These are phyloP conservation scores for Aphelocoma californica DNA, from an alignment of 2,797 vertebrate species.

Conservation along the genomic window DNA sequence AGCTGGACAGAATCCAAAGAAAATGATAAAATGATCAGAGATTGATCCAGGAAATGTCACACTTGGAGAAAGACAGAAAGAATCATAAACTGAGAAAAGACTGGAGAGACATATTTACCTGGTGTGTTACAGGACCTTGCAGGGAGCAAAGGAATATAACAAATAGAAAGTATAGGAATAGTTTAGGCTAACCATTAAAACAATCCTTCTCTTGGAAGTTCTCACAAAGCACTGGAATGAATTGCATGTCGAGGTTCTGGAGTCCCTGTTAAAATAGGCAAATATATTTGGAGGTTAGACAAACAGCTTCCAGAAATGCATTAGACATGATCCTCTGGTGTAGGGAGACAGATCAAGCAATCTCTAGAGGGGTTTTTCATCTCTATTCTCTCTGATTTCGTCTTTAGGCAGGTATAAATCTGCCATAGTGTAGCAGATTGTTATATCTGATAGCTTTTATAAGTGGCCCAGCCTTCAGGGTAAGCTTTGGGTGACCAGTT, in stretches of 20 bases:
- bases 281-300: background rate
- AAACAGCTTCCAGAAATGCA: background rate
- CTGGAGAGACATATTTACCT: background rate
- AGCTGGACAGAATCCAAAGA: background rate
- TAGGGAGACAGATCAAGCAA: background rate
- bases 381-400: background rate
- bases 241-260: background rate
- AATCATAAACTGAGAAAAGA: background rate
- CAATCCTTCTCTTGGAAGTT: background rate
- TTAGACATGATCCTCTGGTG: background rate
- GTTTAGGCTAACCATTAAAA: background rate
- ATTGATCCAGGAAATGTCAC: background rate
- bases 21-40: background rate
- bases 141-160: background rate
- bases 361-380: background rate
- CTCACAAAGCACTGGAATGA: background rate
- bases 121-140: background rate
- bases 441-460: slow-evolving; percentile 9
- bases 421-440: background rate
- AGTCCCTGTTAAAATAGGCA: background rate
- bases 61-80: background rate
- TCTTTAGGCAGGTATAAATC: background rate
- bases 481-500: slow-evolving; percentile 18
- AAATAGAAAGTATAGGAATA: background rate
- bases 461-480: background rate